These are phyloP conservation scores for Microchirus variegatus DNA, from an alignment of 2,797 vertebrate species.

Conservation along the genomic window DNA sequence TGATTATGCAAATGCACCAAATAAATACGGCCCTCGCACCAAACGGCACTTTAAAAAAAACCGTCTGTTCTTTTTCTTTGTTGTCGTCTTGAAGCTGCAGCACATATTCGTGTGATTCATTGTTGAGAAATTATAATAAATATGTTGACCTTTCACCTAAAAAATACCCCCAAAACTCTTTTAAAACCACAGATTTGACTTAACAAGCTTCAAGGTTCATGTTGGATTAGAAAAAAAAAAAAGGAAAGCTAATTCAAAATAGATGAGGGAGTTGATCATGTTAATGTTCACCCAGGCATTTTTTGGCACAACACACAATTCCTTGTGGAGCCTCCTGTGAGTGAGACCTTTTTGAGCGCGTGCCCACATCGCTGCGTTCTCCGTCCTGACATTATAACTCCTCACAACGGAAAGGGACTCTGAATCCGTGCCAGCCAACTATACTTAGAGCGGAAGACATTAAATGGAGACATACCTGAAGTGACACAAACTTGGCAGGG, in stretches of 20 bases:
- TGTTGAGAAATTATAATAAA: slow-evolving; percentile 20
- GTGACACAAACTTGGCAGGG: slow-evolving; percentile 82
- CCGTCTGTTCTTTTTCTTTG: slow-evolving; percentile 26
- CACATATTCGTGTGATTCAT: slow-evolving; percentile 23
- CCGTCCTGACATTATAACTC: slow-evolving; percentile 70
- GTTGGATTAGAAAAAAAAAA: slow-evolving; percentile 12
- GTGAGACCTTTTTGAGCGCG: slow-evolving; percentile 44
- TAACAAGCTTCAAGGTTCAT: slow-evolving; percentile 1
- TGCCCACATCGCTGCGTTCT: slow-evolving; percentile 57
- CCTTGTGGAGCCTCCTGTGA: slow-evolving; percentile 33
- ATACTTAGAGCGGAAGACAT: slow-evolving; percentile 72
- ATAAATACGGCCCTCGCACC: slow-evolving; percentile 38
- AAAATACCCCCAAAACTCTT: slow-evolving; percentile 6
- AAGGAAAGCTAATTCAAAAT: slow-evolving; percentile 32
- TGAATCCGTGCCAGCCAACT: slow-evolving; percentile 67
- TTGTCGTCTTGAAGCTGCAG: slow-evolving; percentile 19
- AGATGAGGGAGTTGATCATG: slow-evolving; percentile 33
- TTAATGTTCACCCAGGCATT: slow-evolving; percentile 26
- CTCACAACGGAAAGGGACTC: slow-evolving; percentile 59
- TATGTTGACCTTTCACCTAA: slow-evolving; percentile 6
- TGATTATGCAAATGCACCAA: slow-evolving; percentile 62
- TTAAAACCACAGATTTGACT: slow-evolving; percentile 19
- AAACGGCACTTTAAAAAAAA: slow-evolving; percentile 39
- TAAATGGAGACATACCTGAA: slow-evolving; percentile 81
- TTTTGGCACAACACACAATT: slow-evolving; percentile 37